A percentile compares a stretch with the other conserved stretches of the same genome.
These are phyloP conservation scores for Dascillus cervinus DNA, from an alignment of 2,888 invertebrate species.

Conservation along the genomic window DNA sequence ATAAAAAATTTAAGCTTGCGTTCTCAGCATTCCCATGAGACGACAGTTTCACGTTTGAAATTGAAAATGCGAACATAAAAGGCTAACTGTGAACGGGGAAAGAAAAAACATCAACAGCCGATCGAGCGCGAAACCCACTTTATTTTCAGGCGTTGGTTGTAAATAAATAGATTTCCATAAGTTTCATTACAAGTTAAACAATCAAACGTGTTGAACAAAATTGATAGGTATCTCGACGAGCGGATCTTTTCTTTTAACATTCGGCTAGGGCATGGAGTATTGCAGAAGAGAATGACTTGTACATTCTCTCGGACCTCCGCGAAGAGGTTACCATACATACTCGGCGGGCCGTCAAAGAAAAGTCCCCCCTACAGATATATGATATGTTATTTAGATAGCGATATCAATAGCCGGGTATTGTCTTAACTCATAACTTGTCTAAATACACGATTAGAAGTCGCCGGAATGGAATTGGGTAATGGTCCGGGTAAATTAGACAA, in stretches of 20 bases:
- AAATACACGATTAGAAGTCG: too few relatives aligned
- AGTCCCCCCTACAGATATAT: constrained; percentile 12
- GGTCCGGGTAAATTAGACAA: too few relatives aligned
- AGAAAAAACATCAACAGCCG: too few relatives aligned
- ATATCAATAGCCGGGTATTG: constrained; percentile 6
- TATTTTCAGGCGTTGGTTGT: too few relatives aligned
- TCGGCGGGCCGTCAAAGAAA: constrained; percentile 14
- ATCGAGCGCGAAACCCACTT: too few relatives aligned
- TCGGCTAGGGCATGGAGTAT: neutral
- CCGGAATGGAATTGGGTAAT: too few relatives aligned
- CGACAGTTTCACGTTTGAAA: constrained; percentile 14
- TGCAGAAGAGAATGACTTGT: constrained; percentile 21
- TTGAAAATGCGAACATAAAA: too few relatives aligned
- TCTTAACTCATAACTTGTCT: too few relatives aligned
- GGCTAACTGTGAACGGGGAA: too few relatives aligned
- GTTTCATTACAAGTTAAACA: too few relatives aligned
- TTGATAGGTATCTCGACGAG: constrained; percentile 13
- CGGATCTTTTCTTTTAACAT: constrained; percentile 7
- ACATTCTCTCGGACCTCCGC: constrained; percentile 23
- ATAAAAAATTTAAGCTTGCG: constrained; percentile 24
- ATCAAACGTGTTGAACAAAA: constrained; percentile 11
- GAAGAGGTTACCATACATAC: constrained; percentile 18
- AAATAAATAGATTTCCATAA: too few relatives aligned
- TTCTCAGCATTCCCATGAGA: constrained; percentile 31
- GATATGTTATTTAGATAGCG: constrained; percentile 14